Percentiles rank a stretch among this genome's conserved stretches.
phyloP scores from a whole-genome alignment of 2,797 vertebrate species.

The Cuculus canorus region DNA sequence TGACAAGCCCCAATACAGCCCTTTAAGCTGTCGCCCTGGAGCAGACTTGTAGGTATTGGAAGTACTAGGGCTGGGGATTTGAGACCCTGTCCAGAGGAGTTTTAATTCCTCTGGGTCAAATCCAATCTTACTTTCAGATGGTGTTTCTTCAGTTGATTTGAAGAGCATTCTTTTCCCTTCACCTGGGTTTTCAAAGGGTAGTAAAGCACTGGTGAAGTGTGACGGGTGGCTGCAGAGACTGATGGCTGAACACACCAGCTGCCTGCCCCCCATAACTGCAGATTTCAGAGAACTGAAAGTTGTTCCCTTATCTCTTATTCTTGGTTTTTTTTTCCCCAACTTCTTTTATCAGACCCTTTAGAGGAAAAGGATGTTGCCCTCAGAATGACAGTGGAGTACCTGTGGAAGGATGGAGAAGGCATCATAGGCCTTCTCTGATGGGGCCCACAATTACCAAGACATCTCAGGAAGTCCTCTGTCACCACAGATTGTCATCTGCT shows the following conservation, averaged over 20 bases:
- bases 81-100: not conserved
- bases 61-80: not conserved
- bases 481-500: not conserved
- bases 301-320: not conserved
- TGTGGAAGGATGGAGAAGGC: not conserved
- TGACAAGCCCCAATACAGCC: not conserved
- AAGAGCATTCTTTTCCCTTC: not conserved
- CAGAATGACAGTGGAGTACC: not conserved
- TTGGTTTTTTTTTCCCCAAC: rapidly evolving
- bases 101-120: not conserved
- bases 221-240: not conserved
- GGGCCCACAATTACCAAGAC: not conserved
- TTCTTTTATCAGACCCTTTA: not conserved
- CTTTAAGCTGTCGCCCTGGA: rapidly evolving
- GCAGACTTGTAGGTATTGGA: rapidly evolving
- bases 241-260: not conserved
- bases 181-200: not conserved
- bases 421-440: not conserved
- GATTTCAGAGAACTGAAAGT: not conserved
- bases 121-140: not conserved
- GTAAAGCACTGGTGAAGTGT: not conserved
- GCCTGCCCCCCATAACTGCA: not conserved
- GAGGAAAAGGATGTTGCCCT: not conserved
- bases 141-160: not conserved
- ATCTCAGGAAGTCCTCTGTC: not conserved